Evolutionary conservation across 2,888 invertebrate genomes (phyloP).

Genomic region (Galerucella calmariensis): DNA sequence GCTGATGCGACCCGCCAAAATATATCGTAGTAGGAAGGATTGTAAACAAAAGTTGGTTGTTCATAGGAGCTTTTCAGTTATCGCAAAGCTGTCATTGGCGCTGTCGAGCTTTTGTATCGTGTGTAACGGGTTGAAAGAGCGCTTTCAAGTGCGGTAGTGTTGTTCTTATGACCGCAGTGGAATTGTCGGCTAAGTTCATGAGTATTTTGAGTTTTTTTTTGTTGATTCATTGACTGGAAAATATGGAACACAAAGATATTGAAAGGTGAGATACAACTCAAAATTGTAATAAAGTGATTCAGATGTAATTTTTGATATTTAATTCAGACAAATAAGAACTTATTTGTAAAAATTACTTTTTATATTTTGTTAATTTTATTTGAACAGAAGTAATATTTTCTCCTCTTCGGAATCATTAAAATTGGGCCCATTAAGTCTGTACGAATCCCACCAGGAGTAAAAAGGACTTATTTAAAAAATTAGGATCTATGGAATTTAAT

Average conservation of each 20-base stretch:
- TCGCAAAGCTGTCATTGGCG: neutral
- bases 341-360: no score
- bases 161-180: neutral
- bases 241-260: slow-evolving; percentile 13
- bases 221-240: neutral
- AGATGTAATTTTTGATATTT: neutral
- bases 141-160: no score
- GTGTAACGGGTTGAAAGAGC: slow-evolving; percentile 1
- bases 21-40: slow-evolving; percentile 1
- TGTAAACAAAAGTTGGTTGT: slow-evolving; percentile 8
- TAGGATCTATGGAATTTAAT: no score
- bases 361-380: no score
- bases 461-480: no score
- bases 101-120: slow-evolving; percentile 14
- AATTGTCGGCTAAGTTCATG: neutral
- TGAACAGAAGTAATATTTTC: no score
- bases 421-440: no score
- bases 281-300: neutral
- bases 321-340: neutral
- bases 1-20: slow-evolving; percentile 14
- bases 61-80: slow-evolving; percentile 14
- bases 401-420: no score
- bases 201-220: neutral
- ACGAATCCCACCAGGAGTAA: no score
- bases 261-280: slow-evolving; percentile 5